Percentiles rank a stretch among this genome's conserved stretches.
phyloP scores from a whole-genome alignment of 2,797 vertebrate species.

The Premnoplex brunnescens region DNA sequence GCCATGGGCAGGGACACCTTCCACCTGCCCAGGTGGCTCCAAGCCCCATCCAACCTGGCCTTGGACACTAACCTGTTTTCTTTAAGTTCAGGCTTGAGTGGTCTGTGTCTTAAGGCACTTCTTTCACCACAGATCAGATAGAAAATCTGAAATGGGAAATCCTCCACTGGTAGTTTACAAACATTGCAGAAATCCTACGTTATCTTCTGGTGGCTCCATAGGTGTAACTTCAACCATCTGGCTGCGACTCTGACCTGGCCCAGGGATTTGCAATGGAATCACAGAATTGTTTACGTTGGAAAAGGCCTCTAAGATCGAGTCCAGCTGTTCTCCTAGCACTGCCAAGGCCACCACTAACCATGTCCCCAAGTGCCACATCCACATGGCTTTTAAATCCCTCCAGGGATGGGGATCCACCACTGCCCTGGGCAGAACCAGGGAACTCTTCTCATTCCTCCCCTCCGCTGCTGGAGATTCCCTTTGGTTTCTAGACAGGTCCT shows the following conservation, averaged over 20 bases:
- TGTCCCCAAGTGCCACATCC: background rate
- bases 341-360: background rate
- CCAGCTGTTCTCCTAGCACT: background rate
- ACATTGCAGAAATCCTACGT: rapidly evolving
- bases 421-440: background rate
- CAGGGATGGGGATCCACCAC: background rate
- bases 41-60: background rate
- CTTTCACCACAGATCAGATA: background rate
- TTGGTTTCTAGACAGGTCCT: background rate
- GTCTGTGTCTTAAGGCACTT: background rate
- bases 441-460: background rate
- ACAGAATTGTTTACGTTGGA: background rate
- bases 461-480: background rate
- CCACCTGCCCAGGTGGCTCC: background rate
- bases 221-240: background rate
- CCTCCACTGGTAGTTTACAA: background rate
- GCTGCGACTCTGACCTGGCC: background rate
- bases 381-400: background rate
- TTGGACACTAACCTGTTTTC: background rate
- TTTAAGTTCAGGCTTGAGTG: background rate
- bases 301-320: background rate
- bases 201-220: background rate
- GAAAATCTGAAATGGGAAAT: background rate
- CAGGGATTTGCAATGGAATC: background rate
- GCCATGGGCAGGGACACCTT: background rate